Percentiles rank a stretch among this genome's conserved stretches.
These are phyloP conservation scores for Eupeodes corollae DNA, from an alignment of 1,140 invertebrate genomes.

Conservation along the genomic window DNA sequence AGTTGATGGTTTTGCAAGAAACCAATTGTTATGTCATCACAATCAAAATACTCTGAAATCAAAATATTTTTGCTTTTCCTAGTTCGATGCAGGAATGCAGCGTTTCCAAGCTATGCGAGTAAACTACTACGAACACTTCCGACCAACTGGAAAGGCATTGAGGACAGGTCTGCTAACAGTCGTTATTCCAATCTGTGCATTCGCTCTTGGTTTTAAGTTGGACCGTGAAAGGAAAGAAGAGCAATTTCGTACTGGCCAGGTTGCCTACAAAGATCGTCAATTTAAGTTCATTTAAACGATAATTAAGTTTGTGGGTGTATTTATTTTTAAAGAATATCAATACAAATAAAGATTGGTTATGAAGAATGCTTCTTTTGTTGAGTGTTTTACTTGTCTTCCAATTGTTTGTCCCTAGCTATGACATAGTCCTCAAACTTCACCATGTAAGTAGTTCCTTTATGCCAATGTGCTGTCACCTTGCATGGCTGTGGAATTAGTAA, in stretches of 20 bases:
- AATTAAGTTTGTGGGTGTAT: constrained; percentile 1
- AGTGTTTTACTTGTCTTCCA: constrained; percentile 66
- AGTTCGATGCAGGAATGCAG: constrained; percentile 67
- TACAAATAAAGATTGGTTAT: constrained; percentile 5
- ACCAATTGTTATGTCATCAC: constrained; percentile 34
- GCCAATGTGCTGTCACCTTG: constrained; percentile 96
- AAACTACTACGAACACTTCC: constrained; percentile 52
- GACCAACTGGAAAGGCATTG: constrained; percentile 47
- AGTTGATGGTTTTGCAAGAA: constrained; percentile 24
- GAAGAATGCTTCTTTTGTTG: neutral
- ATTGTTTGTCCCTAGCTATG: constrained; percentile 80
- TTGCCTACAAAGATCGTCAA: constrained; percentile 56
- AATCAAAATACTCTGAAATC: too few relatives aligned
- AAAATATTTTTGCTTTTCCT: constrained; percentile 20
- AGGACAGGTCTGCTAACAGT: constrained; percentile 42
- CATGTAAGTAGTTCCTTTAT: constrained; percentile 98
- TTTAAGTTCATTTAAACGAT: constrained; percentile 44
- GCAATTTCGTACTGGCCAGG: constrained; percentile 50
- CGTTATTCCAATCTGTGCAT: constrained; percentile 46
- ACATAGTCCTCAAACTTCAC: constrained; percentile 96
- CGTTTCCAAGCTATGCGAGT: constrained; percentile 57
- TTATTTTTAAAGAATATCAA: constrained; percentile 15
- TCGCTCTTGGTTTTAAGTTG: constrained; percentile 42
- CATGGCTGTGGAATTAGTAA: constrained; percentile 63
- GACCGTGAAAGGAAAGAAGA: constrained; percentile 45